Conservation (phyloP, 2,113 vertebrate genomes). For the Xerus inauris region DNA sequence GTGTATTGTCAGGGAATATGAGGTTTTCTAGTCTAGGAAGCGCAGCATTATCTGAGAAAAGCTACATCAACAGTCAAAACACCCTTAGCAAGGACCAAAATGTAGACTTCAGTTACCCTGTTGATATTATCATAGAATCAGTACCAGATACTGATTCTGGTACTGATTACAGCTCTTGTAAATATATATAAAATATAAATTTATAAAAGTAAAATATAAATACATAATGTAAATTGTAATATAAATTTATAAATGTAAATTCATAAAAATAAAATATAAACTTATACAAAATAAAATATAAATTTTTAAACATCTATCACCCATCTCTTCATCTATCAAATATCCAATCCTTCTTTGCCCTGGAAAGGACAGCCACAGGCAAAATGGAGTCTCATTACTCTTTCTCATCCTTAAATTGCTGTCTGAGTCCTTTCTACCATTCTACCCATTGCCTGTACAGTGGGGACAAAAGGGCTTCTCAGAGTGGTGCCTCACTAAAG, state of each 20-base stretch:
- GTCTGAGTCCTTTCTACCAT: not conserved
- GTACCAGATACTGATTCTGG: too few relatives aligned
- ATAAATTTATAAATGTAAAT: too few relatives aligned
- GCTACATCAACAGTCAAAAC: too few relatives aligned
- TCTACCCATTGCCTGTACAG: not conserved
- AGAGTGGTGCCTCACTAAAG: not conserved
- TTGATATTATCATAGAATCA: not conserved
- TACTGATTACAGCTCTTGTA: not conserved
- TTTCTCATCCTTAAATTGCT: not conserved
- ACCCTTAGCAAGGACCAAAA: not conserved
- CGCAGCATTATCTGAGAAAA: not conserved
- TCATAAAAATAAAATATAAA: too few relatives aligned
- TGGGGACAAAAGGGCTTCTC: not conserved
- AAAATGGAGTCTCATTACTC: not conserved
- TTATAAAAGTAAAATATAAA: not conserved
- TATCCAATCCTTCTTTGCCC: not conserved
- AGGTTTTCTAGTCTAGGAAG: not conserved
- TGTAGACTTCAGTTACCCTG: not conserved
- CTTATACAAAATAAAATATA: too few relatives aligned
- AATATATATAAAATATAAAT: not conserved
- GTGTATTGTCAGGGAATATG: not conserved
- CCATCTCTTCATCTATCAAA: not conserved
- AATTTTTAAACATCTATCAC: not conserved
- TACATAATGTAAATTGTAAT: too few relatives aligned
- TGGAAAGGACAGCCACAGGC: not conserved